Evolutionary conservation across 2,888 invertebrate genomes (phyloP), one percentile per base, ranked within the genome.

Genomic region (Lepas anatifera): DNA sequence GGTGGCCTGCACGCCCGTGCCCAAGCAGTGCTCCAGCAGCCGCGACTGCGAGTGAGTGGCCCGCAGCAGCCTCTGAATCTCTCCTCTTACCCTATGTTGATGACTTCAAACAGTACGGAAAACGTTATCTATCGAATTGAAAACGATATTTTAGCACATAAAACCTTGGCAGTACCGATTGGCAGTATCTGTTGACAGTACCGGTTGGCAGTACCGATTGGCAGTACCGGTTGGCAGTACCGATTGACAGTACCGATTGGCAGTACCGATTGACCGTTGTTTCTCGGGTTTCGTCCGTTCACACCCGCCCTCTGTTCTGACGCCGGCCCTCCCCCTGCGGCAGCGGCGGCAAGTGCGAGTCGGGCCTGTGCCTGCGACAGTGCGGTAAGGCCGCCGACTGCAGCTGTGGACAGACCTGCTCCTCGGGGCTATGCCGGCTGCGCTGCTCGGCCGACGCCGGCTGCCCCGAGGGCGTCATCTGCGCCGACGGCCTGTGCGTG

Each of bases 371-470:
- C 76, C 85, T 87, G 1, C 84, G 85, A 69, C 82, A 85, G 41
- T 95, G 95, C 77, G 80, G 83, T 67, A 79, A 81, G 11, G 83
- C 86, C 70, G 82, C 83, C 4, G 87, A 91, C 67, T 95, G 95
- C 77, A 82, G 86, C 18, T 93, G 93, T 76, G 92, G 92, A 46
- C 92, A 93, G 80, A 83, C 85, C 73, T 94, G 94, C 78, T 82
- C 84, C 1, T 81, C 84, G 25, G 88, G 88, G 50, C 87, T 87
- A 75, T 93, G 93, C 78, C 84, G 89, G 74, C 83, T 87, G 68
- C 84, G 86, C 85, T 94, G 94, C 76, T 77, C 88, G 39, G 86
- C 89, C 18, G 89, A 90, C 76, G 83, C 83, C 68, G 92, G 95
- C 77, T 95, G 94, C 78, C 85, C 88, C 18, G 86, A 86, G 39